Conservation (phyloP, 2,113 vertebrate species). For the Rhinoptilus africanus region DNA sequence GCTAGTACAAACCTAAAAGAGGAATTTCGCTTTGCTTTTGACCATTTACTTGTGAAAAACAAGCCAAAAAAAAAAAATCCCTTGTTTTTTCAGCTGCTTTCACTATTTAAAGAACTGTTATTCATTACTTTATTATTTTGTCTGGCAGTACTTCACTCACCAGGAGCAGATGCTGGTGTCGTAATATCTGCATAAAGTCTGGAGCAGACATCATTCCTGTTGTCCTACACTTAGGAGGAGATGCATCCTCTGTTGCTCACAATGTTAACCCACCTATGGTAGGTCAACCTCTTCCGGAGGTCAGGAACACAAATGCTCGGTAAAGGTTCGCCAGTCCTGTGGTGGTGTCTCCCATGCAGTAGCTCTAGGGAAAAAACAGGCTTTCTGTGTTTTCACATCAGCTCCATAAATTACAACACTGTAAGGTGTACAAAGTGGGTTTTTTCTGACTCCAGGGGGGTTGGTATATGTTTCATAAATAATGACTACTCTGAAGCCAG, state of each 20-base stretch:
- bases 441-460: neutral
- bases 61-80: neutral
- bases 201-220: neutral
- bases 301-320: neutral
- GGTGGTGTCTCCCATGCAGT: neutral
- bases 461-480: neutral
- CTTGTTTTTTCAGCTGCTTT: neutral
- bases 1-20: neutral
- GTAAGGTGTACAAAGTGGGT: neutral
- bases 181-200: neutral
- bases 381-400: neutral
- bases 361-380: neutral
- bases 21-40: neutral
- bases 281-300: neutral
- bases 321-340: neutral
- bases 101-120: neutral
- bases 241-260: neutral
- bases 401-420: neutral
- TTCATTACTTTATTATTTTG: neutral
- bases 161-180: neutral
- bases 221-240: neutral
- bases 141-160: neutral
- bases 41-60: neutral
- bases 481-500: neutral
- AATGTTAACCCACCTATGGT: neutral